A percentile compares a stretch with the other conserved stretches of the same genome.
These are phyloP conservation scores for Anguilla japonica DNA, from an alignment of 2,113 vertebrate species.

Conservation along the genomic window DNA sequence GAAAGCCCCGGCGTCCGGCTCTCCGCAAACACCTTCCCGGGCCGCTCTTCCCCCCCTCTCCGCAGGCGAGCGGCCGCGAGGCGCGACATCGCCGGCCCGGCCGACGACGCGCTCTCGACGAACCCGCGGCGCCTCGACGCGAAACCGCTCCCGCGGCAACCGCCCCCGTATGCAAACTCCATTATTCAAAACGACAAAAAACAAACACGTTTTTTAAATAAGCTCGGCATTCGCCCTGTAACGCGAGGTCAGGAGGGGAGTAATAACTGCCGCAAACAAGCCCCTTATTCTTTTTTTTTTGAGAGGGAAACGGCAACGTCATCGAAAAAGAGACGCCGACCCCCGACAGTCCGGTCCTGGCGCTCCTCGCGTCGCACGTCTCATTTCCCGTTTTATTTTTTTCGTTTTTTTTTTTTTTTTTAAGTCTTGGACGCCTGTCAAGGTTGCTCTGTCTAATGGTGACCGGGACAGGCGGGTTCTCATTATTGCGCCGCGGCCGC, in stretches of 20 bases:
- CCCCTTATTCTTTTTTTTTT: conserved; percentile 34
- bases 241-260: conserved; percentile 56
- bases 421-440: conserved; percentile 49
- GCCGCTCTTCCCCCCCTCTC: conserved; percentile 40
- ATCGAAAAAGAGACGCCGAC: conserved; percentile 46
- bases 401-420: conserved; percentile 49
- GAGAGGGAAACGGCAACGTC: conserved; percentile 51
- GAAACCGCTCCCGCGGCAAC: conserved; percentile 38
- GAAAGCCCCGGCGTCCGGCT: conserved; percentile 74
- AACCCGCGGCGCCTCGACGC: conserved; percentile 49
- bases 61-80: conserved; percentile 11
- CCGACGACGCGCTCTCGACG: conserved; percentile 59
- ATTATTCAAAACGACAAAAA: conserved; percentile 56
- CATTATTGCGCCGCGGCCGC: conserved; percentile 50
- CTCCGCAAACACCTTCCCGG: conserved; percentile 63
- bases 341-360: conserved; percentile 20
- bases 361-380: conserved; percentile 3
- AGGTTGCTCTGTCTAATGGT: conserved; percentile 62
- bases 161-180: conserved; percentile 62
- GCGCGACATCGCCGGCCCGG: conserved; percentile 37
- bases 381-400: conserved; percentile 31
- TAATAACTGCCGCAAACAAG: conserved; percentile 56
- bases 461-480: conserved; percentile 44
- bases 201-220: conserved; percentile 63
- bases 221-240: conserved; percentile 58